Conservation (phyloP, 2,113 vertebrate species). For the Microtus oregoni region DNA sequence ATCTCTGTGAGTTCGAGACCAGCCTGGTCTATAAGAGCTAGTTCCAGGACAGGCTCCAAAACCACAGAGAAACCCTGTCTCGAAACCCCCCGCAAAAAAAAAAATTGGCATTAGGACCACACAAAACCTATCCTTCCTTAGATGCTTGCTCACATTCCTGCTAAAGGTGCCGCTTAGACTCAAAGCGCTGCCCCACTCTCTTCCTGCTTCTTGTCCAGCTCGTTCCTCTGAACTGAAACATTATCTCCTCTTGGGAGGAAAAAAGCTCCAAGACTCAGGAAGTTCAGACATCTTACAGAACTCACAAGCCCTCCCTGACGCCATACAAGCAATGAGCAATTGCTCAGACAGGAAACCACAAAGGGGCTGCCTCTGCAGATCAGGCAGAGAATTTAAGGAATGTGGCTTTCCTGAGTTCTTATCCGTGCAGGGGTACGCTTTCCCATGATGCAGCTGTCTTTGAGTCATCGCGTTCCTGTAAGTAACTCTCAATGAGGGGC, state of each 20-base stretch:
- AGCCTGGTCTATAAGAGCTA: too few relatives aligned
- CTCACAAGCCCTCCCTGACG: neutral
- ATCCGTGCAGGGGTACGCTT: neutral
- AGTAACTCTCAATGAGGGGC: neutral
- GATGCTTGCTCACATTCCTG: neutral
- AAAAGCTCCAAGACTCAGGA: neutral
- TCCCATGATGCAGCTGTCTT: neutral
- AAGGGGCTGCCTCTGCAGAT: neutral
- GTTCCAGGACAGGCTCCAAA: too few relatives aligned
- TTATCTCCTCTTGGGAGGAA: neutral
- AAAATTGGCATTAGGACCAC: slow-evolving; percentile 34
- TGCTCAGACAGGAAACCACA: neutral
- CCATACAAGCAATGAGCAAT: neutral
- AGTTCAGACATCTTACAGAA: neutral
- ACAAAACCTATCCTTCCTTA: slow-evolving; percentile 28
- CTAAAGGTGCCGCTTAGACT: neutral
- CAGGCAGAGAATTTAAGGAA: neutral
- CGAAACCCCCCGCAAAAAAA: too few relatives aligned
- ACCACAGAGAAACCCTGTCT: too few relatives aligned
- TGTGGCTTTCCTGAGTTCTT: neutral
- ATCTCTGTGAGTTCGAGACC: too few relatives aligned
- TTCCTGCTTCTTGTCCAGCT: neutral
- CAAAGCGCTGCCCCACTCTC: neutral
- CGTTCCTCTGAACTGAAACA: neutral
- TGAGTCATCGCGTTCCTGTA: neutral